Evolutionary conservation across 2,113 vertebrate species (phyloP), one percentile per base, ranked within the genome.

Genomic region (Serilophus lunatus): DNA sequence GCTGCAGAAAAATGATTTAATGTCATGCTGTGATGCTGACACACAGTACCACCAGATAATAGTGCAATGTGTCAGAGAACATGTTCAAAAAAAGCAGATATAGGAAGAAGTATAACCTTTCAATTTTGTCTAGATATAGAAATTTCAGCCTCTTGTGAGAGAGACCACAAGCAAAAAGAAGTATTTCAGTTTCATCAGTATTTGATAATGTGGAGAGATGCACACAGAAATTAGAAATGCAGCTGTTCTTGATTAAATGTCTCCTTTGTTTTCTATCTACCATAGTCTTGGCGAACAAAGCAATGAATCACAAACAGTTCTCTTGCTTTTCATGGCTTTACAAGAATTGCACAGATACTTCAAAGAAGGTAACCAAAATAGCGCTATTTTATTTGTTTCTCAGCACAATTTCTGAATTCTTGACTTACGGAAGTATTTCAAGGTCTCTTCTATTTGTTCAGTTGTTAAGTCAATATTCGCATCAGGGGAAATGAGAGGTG

Each of bases 371-470:
- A 74, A 38, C 24, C 83, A 90, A 93, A 93, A 26, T 0, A 57
- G 23, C 28, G 33, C 18, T 40, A 13, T 54, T 57, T 57, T 25
- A 83, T 54, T 81, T 68, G 26, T 49, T 71, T 33, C 65, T 88
- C 23, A 33, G 24, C 5, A 87, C 5, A 45, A 25, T 31, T 61
- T 53, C 36, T 61, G 38, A 72, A 44, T 35, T 88, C 86, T 61
- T 65, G 11, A 99, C 99, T 99, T 98, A 99, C 99, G 98, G 96
- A 99, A 99, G 93, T 99, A 99, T 92, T 99, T 99, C 97, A 99
- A 98, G 59, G 99, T 99, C 98, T 99, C 99, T 96, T 99, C 99
- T 60, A 99, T 99, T 97, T 99, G 99, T 95, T 99, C 99, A 31
- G 98, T 98, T 42, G 99, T 99, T 98, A 99, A 98, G 97, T 99